phyloP scores from a whole-genome alignment of 2,113 vertebrate species.

The Telmatochromis bifrenatus region DNA sequence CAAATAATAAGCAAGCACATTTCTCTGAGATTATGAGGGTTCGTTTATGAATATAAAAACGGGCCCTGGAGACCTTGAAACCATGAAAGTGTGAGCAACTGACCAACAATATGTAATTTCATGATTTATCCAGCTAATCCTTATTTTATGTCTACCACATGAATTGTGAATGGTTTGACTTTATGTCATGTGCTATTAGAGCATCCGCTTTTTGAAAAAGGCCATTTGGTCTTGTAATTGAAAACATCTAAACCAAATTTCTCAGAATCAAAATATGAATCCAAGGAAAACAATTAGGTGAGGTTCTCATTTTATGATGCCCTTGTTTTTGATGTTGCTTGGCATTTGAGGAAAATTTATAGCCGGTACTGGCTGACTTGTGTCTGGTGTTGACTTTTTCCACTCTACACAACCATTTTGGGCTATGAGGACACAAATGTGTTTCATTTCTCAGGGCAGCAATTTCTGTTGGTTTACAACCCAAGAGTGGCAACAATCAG shows the following conservation, averaged over 20 bases:
- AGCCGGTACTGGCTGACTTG: not conserved
- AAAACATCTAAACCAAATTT: constrained; percentile 20
- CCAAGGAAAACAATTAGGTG: constrained; percentile 9
- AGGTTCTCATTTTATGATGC: constrained; percentile 1
- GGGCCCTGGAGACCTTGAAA: not conserved
- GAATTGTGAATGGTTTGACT: not conserved
- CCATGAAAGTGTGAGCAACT: not conserved
- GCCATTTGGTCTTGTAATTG: constrained; percentile 23
- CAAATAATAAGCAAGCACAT: not conserved
- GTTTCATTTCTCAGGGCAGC: constrained; percentile 27
- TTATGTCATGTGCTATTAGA: not conserved
- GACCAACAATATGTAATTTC: not conserved
- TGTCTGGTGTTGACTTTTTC: constrained; percentile 1
- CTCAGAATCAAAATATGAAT: not conserved
- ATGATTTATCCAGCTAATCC: not conserved
- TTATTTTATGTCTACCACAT: not conserved
- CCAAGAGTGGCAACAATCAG: constrained; percentile 26
- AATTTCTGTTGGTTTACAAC: constrained; percentile 7
- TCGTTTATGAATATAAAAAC: not conserved
- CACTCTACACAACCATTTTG: not conserved
- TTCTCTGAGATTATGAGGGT: not conserved
- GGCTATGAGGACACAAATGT: constrained; percentile 13
- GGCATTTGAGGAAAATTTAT: not conserved
- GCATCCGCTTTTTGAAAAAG: not conserved
- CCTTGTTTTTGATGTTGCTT: constrained; percentile 14